A percentile compares a stretch with the other conserved stretches of the same genome.
Conservation (phyloP, 2,888 invertebrate species). For the Andricus curvator region DNA sequence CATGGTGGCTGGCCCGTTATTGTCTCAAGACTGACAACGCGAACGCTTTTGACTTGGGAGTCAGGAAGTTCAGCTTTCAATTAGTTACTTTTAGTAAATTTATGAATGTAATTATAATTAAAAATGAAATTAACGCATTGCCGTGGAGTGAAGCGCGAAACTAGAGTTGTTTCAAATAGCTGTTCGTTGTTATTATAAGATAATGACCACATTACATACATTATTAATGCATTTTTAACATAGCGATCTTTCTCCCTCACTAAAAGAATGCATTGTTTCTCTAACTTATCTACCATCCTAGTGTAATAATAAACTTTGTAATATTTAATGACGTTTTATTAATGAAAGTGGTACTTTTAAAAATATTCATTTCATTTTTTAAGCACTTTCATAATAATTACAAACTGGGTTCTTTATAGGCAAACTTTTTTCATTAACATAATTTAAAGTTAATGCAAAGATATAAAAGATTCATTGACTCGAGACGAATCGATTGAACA, state of each 20-base stretch:
- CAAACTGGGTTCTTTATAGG: not conserved
- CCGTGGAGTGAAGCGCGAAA: not conserved
- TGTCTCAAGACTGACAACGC: constrained; percentile 31
- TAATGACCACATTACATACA: constrained; percentile 13
- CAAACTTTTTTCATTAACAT: too few species aligned
- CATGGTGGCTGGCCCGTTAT: constrained; percentile 34
- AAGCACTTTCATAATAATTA: not conserved
- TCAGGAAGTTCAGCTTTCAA: constrained; percentile 13
- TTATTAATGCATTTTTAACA: constrained; percentile 56
- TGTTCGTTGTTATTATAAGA: constrained; percentile 21
- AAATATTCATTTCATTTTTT: not conserved
- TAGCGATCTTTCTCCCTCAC: constrained; percentile 54
- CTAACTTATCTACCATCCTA: constrained; percentile 61
- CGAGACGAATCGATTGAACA: too few species aligned
- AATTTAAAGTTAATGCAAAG: too few species aligned
- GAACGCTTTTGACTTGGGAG: constrained; percentile 26
- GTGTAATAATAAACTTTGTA: constrained; percentile 62
- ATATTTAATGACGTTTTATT: constrained; percentile 6
- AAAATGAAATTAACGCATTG: not conserved
- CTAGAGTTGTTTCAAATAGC: not conserved
- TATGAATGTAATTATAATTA: not conserved
- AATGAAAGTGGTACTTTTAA: not conserved
- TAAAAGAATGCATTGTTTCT: constrained; percentile 54
- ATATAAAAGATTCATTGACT: too few species aligned
- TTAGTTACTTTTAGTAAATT: not conserved